A percentile compares a stretch with the other conserved stretches of the same genome.
Evolutionary conservation across 2,888 invertebrate genomes (phyloP).

Genomic region (Volucella inanis): DNA sequence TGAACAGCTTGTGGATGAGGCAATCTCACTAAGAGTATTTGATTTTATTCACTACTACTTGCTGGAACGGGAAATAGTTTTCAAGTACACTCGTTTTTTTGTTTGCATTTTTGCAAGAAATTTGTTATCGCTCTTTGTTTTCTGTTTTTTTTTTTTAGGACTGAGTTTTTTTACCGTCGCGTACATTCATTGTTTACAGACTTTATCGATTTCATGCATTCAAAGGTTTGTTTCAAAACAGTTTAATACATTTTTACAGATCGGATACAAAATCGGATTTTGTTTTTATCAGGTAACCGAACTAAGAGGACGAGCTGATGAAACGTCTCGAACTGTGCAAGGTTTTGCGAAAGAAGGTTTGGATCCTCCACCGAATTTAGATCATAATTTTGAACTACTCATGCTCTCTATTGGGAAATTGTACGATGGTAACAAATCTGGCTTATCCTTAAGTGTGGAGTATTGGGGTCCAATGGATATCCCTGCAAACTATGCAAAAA

Average conservation of each 20-base stretch:
- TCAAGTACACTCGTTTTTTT: conserved; percentile 82
- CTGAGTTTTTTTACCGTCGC: conserved; percentile 92
- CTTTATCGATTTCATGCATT: conserved; percentile 95
- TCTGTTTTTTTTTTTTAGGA: conserved; percentile 79
- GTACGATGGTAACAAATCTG: conserved; percentile 89
- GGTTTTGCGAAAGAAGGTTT: conserved; percentile 90
- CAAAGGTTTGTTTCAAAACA: conserved; percentile 87
- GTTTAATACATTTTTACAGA: background rate
- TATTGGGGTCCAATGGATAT: conserved; percentile 87
- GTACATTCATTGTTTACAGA: conserved; percentile 94
- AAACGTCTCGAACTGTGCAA: conserved; percentile 91
- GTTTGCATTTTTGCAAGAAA: background rate
- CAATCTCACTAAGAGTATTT: conserved; percentile 91
- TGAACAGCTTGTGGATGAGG: conserved; percentile 90
- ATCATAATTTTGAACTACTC: conserved; percentile 92
- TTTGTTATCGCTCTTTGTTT: background rate
- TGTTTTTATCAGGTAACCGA: conserved; percentile 85
- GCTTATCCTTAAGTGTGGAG: conserved; percentile 88
- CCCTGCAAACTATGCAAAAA: conserved; percentile 76
- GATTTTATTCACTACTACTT: conserved; percentile 90
- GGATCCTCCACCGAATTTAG: conserved; percentile 88
- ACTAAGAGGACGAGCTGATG: conserved; percentile 92
- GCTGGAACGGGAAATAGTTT: conserved; percentile 87
- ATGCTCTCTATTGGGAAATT: conserved; percentile 90
- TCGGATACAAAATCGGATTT: background rate